Evolutionary conservation across 2,888 invertebrate species (phyloP).

Genomic region (Onthophagus sagittarius): DNA sequence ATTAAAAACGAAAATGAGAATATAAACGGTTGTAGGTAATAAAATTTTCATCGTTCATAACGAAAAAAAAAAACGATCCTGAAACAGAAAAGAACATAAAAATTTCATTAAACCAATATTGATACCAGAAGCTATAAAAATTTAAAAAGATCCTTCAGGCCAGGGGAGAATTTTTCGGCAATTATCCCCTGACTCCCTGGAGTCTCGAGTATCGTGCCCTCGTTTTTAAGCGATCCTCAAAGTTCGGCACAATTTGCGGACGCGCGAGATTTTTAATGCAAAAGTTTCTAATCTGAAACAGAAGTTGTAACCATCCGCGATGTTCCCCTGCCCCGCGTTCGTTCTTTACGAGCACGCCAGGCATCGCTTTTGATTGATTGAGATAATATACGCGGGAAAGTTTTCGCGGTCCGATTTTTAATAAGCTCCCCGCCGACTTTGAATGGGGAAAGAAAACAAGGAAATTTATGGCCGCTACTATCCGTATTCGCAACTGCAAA

Average conservation of each 20-base stretch:
- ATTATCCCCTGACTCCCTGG: not conserved
- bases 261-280: conserved; percentile 25
- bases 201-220: not conserved
- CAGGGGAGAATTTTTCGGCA: not conserved
- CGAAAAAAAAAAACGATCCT: not conserved
- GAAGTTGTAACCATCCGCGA: conserved; percentile 19
- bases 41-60: no score
- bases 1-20: no score
- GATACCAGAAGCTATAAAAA: not conserved
- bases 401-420: not conserved
- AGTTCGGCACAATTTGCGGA: conserved; percentile 20
- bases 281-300: conserved; percentile 27
- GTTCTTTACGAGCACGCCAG: conserved; percentile 17
- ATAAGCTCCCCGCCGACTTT: not conserved
- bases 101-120: not conserved
- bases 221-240: not conserved
- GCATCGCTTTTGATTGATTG: not conserved
- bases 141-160: not conserved
- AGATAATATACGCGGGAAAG: not conserved
- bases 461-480: not conserved
- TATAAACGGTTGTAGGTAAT: no score
- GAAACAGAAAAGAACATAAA: not conserved
- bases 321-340: conserved; percentile 17
- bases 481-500: not conserved
- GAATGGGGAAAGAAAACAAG: not conserved